Percentiles rank a stretch among this genome's conserved stretches.
Conservation (phyloP, 1,140 invertebrate species). For the Papilio machaon region DNA sequence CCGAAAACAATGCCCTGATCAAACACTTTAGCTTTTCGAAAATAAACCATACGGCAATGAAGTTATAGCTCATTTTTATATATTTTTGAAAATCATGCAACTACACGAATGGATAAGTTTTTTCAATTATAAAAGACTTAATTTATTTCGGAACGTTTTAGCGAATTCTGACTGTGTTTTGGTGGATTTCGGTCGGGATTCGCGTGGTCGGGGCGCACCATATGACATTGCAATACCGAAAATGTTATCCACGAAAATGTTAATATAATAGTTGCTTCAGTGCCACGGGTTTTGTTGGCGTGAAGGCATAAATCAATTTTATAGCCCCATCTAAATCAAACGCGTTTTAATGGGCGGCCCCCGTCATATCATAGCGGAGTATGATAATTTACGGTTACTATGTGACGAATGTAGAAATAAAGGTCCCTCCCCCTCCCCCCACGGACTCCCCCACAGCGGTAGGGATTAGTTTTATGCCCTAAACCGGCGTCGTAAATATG, state of each 20-base stretch:
- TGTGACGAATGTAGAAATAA: slow-evolving; percentile 83
- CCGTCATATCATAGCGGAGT: slow-evolving; percentile 82
- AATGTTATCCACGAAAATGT: slow-evolving; percentile 81
- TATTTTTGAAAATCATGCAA: slow-evolving; percentile 61
- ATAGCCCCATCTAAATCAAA: slow-evolving; percentile 83
- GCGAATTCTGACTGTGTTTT: slow-evolving; percentile 44
- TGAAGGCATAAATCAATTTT: slow-evolving; percentile 83
- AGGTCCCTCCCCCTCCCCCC: slow-evolving; percentile 61
- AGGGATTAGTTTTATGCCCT: slow-evolving; percentile 79
- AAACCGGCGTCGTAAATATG: slow-evolving; percentile 78
- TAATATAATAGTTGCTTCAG: slow-evolving; percentile 82
- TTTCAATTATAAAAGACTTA: slow-evolving; percentile 77
- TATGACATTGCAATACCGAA: slow-evolving; percentile 69
- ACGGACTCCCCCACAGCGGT: slow-evolving; percentile 43
- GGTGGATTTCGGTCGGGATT: slow-evolving; percentile 46
- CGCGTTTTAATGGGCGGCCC: slow-evolving; percentile 82
- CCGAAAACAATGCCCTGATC: slow-evolving; percentile 74
- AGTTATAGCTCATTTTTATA: slow-evolving; percentile 57
- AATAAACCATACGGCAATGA: slow-evolving; percentile 44
- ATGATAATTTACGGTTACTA: slow-evolving; percentile 83
- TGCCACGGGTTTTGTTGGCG: slow-evolving; percentile 80
- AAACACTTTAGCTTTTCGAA: slow-evolving; percentile 39
- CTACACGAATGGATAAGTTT: slow-evolving; percentile 74
- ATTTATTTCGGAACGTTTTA: slow-evolving; percentile 44
- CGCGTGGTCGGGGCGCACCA: slow-evolving; percentile 39